Evolutionary conservation across 2,113 vertebrate genomes (phyloP).

Genomic region (Hipposideros armiger): DNA sequence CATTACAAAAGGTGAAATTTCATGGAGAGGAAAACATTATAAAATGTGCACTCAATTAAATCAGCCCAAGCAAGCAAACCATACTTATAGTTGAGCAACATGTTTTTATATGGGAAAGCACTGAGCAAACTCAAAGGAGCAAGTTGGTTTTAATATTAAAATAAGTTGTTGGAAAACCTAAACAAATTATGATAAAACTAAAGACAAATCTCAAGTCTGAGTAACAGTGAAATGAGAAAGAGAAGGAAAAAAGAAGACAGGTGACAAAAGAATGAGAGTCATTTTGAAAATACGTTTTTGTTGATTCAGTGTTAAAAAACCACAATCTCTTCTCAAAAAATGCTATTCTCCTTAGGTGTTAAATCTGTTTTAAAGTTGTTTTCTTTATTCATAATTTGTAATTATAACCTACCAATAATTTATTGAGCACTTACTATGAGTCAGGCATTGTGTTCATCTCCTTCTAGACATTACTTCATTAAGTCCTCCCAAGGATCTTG

Average conservation of each 20-base stretch:
- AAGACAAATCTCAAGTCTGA: neutral
- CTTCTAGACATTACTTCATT: constrained; percentile 58
- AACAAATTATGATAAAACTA: constrained; percentile 1
- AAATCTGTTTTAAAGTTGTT: neutral
- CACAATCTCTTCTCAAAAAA: neutral
- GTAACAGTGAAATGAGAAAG: neutral
- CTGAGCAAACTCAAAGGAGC: neutral
- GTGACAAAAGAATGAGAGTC: neutral
- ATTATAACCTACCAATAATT: neutral
- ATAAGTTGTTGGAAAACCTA: neutral
- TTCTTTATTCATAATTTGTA: neutral
- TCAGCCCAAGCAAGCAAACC: neutral
- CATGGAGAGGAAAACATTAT: neutral
- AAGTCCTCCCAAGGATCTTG: neutral
- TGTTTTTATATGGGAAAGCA: neutral
- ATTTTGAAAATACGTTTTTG: neutral
- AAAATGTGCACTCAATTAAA: neutral
- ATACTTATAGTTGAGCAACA: neutral
- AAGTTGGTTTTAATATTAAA: neutral
- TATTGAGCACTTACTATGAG: constrained; percentile 20
- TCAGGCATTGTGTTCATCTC: constrained; percentile 22
- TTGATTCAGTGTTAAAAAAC: neutral
- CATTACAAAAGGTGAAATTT: neutral
- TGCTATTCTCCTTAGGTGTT: neutral
- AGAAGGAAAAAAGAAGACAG: neutral